Percentiles rank a stretch among this genome's conserved stretches.
Conservation (phyloP, 2,888 invertebrate species). For the Pseudococcus viburni region DNA sequence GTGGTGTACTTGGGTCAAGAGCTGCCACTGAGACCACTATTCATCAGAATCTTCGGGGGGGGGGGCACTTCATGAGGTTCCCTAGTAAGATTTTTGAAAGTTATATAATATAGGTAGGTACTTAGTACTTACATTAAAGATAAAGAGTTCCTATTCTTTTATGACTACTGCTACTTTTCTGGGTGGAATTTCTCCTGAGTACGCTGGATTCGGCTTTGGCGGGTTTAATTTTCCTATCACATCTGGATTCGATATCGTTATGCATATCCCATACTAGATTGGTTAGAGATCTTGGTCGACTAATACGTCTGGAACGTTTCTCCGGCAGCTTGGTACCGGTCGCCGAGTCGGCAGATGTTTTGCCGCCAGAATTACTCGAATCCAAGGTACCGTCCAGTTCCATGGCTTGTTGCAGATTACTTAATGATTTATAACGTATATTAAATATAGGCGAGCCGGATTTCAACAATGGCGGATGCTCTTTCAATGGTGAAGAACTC, state of each 20-base stretch:
- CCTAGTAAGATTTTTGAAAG: too few relatives aligned
- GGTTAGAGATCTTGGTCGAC: constrained; percentile 87
- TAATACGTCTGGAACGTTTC: constrained; percentile 82
- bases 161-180: constrained; percentile 74
- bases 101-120: too few relatives aligned
- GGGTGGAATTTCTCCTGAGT: constrained; percentile 73
- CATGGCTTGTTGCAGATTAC: constrained; percentile 81
- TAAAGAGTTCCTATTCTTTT: constrained; percentile 76
- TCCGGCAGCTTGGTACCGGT: constrained; percentile 85
- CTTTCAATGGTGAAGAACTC: constrained; percentile 81
- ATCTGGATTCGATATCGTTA: constrained; percentile 70
- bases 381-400: constrained; percentile 86
- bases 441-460: constrained; percentile 84
- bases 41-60: too few relatives aligned
- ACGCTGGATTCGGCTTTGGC: constrained; percentile 74
- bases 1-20: too few relatives aligned
- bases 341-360: constrained; percentile 87
- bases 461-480: constrained; percentile 78
- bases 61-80: too few relatives aligned
- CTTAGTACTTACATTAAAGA: constrained; percentile 72
- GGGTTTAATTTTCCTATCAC: constrained; percentile 73
- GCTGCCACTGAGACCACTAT: too few relatives aligned
- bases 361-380: constrained; percentile 89
- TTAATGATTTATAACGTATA: constrained; percentile 78
- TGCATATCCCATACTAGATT: constrained; percentile 86